Conservation (phyloP, 2,888 invertebrate genomes). For the Hypselothyrea guttata region DNA sequence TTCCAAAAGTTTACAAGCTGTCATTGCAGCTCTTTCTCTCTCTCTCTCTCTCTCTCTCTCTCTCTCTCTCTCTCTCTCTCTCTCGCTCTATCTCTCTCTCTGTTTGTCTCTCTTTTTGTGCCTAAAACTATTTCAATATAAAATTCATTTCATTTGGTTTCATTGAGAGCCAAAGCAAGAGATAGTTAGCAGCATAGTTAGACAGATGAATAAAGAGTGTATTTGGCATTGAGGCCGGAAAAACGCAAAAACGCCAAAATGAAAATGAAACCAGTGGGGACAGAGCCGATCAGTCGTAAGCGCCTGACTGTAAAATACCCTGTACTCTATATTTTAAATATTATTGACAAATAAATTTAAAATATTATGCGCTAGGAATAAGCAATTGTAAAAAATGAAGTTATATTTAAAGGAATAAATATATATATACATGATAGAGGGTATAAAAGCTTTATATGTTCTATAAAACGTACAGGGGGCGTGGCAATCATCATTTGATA, state of each 20-base stretch:
- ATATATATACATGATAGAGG: too few species aligned
- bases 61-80: not conserved
- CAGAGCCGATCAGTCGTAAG: too few species aligned
- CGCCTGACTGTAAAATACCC: too few species aligned
- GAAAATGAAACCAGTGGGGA: too few species aligned
- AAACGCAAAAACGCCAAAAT: slow-evolving; percentile 2
- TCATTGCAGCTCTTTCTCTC: not conserved
- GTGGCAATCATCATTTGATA: too few species aligned
- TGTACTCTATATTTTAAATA: too few species aligned
- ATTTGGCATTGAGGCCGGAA: slow-evolving; percentile 22
- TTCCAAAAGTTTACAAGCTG: slow-evolving; percentile 38
- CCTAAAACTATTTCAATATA: slow-evolving; percentile 71
- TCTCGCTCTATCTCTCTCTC: not conserved
- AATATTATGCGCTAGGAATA: too few species aligned
- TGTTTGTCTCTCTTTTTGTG: not conserved
- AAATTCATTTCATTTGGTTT: slow-evolving; percentile 67
- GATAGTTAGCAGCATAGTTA: slow-evolving; percentile 1
- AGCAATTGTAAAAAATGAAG: too few species aligned
- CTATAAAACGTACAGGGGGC: too few species aligned
- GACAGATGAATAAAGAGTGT: not conserved
- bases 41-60: not conserved
- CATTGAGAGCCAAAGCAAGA: slow-evolving; percentile 4
- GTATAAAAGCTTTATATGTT: too few species aligned
- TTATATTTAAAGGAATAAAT: too few species aligned
- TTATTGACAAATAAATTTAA: too few species aligned